phyloP scores from a whole-genome alignment of 2,797 vertebrate genomes.

The Hyperoplus lanceolatus region DNA sequence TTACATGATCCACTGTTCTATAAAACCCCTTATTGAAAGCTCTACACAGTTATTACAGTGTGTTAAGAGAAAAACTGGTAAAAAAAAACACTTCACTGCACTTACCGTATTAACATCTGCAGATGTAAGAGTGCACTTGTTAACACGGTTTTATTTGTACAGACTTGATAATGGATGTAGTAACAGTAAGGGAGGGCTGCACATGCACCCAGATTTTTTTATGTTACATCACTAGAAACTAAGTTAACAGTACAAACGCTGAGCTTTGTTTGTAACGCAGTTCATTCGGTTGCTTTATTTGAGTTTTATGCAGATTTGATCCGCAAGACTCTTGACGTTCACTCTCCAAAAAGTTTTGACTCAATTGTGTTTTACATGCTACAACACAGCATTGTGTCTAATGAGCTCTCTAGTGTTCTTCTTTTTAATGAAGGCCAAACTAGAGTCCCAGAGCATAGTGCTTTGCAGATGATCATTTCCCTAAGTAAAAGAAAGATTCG shows the following conservation, averaged over 20 bases:
- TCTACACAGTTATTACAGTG: background rate
- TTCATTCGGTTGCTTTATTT: background rate
- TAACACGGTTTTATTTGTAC: background rate
- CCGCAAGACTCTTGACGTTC: background rate
- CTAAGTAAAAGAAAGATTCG: background rate
- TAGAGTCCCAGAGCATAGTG: background rate
- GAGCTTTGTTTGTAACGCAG: background rate
- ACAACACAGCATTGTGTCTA: background rate
- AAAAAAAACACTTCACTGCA: background rate
- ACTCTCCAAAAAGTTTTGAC: background rate
- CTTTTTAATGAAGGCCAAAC: background rate
- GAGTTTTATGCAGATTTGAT: background rate
- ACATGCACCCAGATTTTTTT: background rate
- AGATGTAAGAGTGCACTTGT: background rate
- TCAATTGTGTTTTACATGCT: background rate
- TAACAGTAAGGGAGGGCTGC: background rate
- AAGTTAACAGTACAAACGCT: background rate
- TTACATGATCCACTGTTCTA: background rate
- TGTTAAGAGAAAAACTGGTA: background rate
- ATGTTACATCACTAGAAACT: background rate
- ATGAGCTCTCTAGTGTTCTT: conserved; percentile 1
- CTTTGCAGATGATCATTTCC: conserved; percentile 8
- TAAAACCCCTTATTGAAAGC: background rate
- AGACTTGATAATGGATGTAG: background rate
- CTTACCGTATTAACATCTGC: background rate